Evolutionary conservation across 1,140 invertebrate species (phyloP), one percentile per base, ranked within the genome.

Genomic region (Sinonovacula constricta): DNA sequence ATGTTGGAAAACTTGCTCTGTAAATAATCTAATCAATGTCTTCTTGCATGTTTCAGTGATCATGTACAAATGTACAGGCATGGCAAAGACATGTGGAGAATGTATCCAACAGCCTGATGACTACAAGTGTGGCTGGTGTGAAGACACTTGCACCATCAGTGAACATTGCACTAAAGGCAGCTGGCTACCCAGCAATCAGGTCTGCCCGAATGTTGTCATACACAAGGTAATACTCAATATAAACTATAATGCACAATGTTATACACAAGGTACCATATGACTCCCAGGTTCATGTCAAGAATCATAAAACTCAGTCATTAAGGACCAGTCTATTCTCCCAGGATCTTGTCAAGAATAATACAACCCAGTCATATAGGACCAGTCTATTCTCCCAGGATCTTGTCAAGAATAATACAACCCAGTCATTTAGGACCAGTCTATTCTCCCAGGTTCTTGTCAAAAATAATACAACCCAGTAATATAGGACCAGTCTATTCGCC

Each of bases 81-180:
- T 91, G 90, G 90, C 88, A 3, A 26, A 69, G 14, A 81, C 80
- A 1, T 91, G 90, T 81, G 90, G 90, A 18, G 74, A 81, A 30
- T 91, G 90, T 70, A 76, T 90, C 12, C 83, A 84, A 0, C 67
- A 84, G 68, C 80, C 86, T 0, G 28, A 54, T 0, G 82, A 82
- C 24, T 89, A 85, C 68, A 63, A 83, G 15, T 91, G 90, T 83
- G 90, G 89, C 1, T 91, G 90, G 90, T 91, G 90, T 80, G 74
- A 77, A 18, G 68, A 83, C 18, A 31, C 30, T 12, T 88, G 86
- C 71, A 84, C 71, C 26, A 84, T 88, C 14, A 53, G 80, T 39
- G 36, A 31, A 0, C 59, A 82, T 10, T 89, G 87, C 76, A 26
- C 60, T 2, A 62, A 54, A 15, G 69, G 45, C 1, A 28, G 59